Evolutionary conservation across 2,797 vertebrate species (phyloP), one percentile per base, ranked within the genome.

Genomic region (Trematomus bernacchii): DNA sequence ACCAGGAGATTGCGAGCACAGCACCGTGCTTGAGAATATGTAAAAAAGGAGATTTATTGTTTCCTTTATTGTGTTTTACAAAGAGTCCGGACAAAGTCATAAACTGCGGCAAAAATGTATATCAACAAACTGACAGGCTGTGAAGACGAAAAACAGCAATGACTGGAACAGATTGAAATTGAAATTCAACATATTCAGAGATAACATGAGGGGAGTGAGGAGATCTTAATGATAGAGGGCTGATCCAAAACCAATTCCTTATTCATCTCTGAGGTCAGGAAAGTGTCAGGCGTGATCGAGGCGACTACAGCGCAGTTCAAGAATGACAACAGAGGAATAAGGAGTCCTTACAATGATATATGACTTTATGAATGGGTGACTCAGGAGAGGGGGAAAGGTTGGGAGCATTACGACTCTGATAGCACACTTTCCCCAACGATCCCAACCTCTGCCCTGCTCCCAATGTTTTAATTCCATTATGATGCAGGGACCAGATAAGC

Each of bases 381-480:
- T 53, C 18, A 1, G 67, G 48, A 66, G 18, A 51, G 52, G 18
- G 55, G 52, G 51, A 50, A 71, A 67, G 76, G 69, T 77, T 79
- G 59, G 52, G 21, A 46, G 58, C 68, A 73, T 72, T 51, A 58
- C 30, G 3, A 23, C 40, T 66, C 57, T 68, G 61, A 6, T 33
- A 69, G 66, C 61, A 71, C 15, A 11, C 48, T 40, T 48, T 21
- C 14, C 50, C 51, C 27, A 19, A 46, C 2, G 0, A 27, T 50
- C 37, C 10, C 23, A 80, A 61, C 64, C 27, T 66, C 52, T 60
- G 42, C 50, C 82, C 21, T 60, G 42, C 50, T 82, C 21, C 23
- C n/a, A 68, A 27, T 79, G 66, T 66, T 83, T 86, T 85, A 64
- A 89, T 81, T 76, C 69, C 79, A 82, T 85, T 81, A 84, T 78